These are phyloP conservation scores for Drosophila funebris DNA, from an alignment of 1,140 invertebrate species.

Conservation along the genomic window DNA sequence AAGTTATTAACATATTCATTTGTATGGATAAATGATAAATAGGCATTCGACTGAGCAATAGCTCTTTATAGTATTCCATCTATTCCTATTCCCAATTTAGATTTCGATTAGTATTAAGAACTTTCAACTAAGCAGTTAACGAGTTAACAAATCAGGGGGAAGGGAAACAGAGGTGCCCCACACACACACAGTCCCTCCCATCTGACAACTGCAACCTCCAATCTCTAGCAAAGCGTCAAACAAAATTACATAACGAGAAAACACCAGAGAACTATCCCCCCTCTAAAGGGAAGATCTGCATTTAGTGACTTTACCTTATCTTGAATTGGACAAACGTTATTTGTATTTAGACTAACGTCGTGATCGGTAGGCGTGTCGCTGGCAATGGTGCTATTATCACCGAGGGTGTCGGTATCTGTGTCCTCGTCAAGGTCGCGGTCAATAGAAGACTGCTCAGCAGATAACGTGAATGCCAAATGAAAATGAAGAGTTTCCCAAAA, in stretches of 20 bases:
- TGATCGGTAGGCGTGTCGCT: slow-evolving; percentile 68
- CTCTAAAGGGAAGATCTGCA: neutral
- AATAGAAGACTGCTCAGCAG: slow-evolving; percentile 56
- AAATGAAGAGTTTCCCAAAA: slow-evolving; percentile 40
- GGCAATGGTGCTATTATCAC: slow-evolving; percentile 65
- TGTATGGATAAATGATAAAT: neutral
- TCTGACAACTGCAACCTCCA: too few species aligned
- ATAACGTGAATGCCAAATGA: slow-evolving; percentile 26
- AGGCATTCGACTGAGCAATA: neutral
- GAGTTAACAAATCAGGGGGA: neutral
- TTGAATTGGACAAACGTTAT: slow-evolving; percentile 15
- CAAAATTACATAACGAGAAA: slow-evolving; percentile 35
- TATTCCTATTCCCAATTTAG: neutral
- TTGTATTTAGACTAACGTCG: slow-evolving; percentile 40
- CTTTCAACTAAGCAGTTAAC: slow-evolving; percentile 7
- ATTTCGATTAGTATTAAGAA: neutral
- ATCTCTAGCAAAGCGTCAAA: slow-evolving; percentile 22
- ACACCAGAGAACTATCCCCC: slow-evolving; percentile 4
- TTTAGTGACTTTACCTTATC: slow-evolving; percentile 58
- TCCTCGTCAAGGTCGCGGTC: slow-evolving; percentile 61
- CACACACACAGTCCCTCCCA: neutral
- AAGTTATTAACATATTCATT: neutral
- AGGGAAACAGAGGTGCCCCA: neutral
- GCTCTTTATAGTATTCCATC: neutral
- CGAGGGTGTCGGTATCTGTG: slow-evolving; percentile 55